Evolutionary conservation across 2,113 vertebrate species (phyloP).

Genomic region (Indicator indicator): DNA sequence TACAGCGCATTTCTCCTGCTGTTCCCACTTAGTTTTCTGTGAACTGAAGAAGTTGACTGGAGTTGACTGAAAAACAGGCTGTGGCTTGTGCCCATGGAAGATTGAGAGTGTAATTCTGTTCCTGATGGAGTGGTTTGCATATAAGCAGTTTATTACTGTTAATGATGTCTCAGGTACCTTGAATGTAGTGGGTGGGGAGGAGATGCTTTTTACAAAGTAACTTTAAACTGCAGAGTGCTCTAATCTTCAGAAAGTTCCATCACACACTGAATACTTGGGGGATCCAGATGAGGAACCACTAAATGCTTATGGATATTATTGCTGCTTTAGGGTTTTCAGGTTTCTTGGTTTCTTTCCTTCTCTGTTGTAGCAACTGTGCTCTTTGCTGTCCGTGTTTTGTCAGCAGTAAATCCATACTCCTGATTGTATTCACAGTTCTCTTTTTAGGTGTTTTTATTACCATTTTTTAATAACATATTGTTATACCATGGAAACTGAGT

Average conservation of each 20-base stretch:
- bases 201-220: neutral
- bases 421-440: neutral
- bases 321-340: neutral
- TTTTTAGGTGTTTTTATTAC: neutral
- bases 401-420: neutral
- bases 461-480: neutral
- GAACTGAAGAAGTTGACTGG: neutral
- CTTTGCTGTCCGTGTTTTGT: neutral
- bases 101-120: no score
- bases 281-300: neutral
- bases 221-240: neutral
- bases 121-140: no score
- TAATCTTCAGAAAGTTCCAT: neutral
- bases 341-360: neutral
- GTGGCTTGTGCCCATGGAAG: neutral
- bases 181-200: neutral
- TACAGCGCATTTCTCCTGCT: neutral
- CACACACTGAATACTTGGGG: neutral
- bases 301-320: neutral
- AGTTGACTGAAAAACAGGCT: neutral
- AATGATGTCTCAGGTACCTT: neutral
- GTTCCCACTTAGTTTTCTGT: neutral
- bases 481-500: neutral
- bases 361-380: neutral
- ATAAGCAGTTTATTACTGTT: neutral